Percentiles rank a stretch among this genome's conserved stretches.
These are phyloP conservation scores for Osmerus eperlanus DNA, from an alignment of 2,113 vertebrate genomes.

Conservation along the genomic window DNA sequence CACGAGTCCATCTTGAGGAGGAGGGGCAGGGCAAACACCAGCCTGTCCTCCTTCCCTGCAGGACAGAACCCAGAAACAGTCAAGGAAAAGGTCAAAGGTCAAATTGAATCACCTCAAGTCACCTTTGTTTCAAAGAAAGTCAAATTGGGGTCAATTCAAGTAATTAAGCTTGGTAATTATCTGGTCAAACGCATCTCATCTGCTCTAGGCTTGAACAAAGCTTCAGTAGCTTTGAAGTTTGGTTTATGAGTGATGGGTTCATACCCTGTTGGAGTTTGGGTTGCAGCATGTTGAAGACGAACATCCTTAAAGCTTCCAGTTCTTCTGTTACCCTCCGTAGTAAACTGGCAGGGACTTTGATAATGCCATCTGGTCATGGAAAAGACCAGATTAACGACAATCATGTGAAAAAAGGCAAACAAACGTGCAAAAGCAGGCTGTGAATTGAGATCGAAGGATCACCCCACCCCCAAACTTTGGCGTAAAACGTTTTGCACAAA, in stretches of 20 bases:
- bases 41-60: slow-evolving; percentile 82
- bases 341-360: slow-evolving; percentile 52
- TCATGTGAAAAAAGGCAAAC: background rate
- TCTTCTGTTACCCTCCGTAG: slow-evolving; percentile 69
- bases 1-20: slow-evolving; percentile 74
- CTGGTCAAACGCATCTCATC: no score
- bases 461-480: no score
- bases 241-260: slow-evolving; percentile 11
- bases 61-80: slow-evolving; percentile 15
- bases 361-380: slow-evolving; percentile 42
- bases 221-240: no score
- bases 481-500: no score
- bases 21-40: slow-evolving; percentile 84
- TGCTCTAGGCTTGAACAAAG: background rate
- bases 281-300: slow-evolving; percentile 75
- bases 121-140: background rate
- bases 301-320: slow-evolving; percentile 76
- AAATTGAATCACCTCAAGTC: background rate
- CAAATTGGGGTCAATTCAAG: no score
- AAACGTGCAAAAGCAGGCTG: background rate
- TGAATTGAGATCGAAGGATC: no score
- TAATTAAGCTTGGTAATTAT: no score
- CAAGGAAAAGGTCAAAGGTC: background rate
- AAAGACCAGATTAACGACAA: background rate
- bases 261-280: slow-evolving; percentile 84